These are phyloP conservation scores for Agonopterix subpropinquella DNA, from an alignment of 2,888 invertebrate species.

Conservation along the genomic window DNA sequence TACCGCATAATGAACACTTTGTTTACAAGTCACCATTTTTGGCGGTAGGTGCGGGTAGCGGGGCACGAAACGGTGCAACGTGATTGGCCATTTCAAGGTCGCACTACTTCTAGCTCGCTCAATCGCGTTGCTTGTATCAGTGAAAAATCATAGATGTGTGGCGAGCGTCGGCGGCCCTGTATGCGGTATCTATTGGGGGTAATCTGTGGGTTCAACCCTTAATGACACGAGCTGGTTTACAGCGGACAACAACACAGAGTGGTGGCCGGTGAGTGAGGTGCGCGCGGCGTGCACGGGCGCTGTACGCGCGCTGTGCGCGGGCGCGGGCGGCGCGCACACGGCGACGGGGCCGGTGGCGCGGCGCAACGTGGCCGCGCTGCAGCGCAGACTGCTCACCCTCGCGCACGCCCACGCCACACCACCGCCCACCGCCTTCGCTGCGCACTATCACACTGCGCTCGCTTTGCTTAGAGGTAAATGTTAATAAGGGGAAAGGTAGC, in stretches of 20 bases:
- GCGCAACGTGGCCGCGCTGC: slow-evolving; percentile 59
- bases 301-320: slow-evolving; percentile 50
- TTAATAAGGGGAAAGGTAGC: background rate
- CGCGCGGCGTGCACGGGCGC: slow-evolving; percentile 50
- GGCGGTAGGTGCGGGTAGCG: no score
- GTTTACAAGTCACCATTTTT: no score
- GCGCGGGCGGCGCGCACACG: slow-evolving; percentile 24
- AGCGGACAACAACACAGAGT: slow-evolving; percentile 46
- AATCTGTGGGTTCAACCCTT: no score
- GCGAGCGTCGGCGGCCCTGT: no score
- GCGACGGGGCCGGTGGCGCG: slow-evolving; percentile 35
- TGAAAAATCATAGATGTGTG: no score
- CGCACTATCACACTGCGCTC: slow-evolving; percentile 55
- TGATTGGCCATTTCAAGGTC: no score
- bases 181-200: no score
- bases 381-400: slow-evolving; percentile 49
- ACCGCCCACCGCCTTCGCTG: slow-evolving; percentile 55
- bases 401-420: slow-evolving; percentile 52
- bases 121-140: no score
- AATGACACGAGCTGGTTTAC: slow-evolving; percentile 1
- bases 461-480: slow-evolving; percentile 52
- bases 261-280: slow-evolving; percentile 66
- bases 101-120: no score
- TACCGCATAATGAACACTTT: no score
- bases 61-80: no score